Conservation (phyloP, 2,888 invertebrate genomes). For the Diloba caeruleocephala region DNA sequence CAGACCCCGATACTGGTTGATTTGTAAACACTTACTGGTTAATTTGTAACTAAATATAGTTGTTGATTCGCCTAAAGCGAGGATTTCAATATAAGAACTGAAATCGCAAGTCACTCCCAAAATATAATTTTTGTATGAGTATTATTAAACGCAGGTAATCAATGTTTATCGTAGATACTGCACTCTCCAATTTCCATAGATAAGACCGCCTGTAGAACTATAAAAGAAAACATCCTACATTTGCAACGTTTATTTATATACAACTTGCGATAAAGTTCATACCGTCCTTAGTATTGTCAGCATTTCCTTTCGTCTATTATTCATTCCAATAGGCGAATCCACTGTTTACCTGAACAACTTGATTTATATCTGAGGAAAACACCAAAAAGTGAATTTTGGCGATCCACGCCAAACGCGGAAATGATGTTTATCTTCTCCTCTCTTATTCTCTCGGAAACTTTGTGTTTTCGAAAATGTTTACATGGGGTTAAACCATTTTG, state of each 20-base stretch:
- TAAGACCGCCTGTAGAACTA: constrained; percentile 20
- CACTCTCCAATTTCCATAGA: constrained; percentile 25
- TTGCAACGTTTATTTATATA: constrained; percentile 36
- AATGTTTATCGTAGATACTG: no score
- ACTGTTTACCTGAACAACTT: constrained; percentile 42
- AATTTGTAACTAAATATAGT: no score
- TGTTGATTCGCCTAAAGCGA: no score
- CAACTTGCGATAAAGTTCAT: constrained; percentile 17
- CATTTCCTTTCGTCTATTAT: constrained; percentile 36
- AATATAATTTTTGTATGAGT: no score
- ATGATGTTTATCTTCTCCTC: constrained; percentile 23
- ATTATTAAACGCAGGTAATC: no score
- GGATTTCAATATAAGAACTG: no score
- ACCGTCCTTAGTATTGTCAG: constrained; percentile 27
- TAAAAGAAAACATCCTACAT: constrained; percentile 28
- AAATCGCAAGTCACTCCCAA: no score
- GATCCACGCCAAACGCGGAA: constrained; percentile 13
- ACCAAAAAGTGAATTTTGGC: constrained; percentile 16
- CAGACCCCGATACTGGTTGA: no score
- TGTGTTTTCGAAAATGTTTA: constrained; percentile 28
- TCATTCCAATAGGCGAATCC: constrained; percentile 25
- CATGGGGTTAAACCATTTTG: constrained; percentile 13
- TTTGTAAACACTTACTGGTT: no score
- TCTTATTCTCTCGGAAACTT: constrained; percentile 7
- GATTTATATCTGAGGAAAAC: constrained; percentile 28